Percentiles rank a stretch among this genome's conserved stretches.
phyloP scores from a whole-genome alignment of 1,140 invertebrate species.

The Cydia amplana region DNA sequence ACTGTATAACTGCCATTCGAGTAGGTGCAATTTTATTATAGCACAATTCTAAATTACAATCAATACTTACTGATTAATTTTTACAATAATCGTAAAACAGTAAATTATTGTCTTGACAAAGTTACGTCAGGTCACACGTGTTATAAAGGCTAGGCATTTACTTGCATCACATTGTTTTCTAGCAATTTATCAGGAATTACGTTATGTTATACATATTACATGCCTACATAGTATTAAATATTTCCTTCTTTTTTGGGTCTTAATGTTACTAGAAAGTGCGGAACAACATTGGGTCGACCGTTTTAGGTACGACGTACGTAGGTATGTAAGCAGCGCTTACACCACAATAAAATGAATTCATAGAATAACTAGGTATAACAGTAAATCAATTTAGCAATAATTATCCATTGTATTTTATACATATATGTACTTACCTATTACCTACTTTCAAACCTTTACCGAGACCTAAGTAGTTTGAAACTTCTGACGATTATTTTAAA shows the following conservation, averaged over 20 bases:
- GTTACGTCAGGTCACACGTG: not conserved
- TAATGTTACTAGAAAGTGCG: too few relatives aligned
- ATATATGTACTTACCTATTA: not conserved
- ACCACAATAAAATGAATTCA: not conserved
- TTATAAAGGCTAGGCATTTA: not conserved
- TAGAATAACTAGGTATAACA: not conserved
- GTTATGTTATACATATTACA: too few relatives aligned
- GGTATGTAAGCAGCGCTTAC: not conserved
- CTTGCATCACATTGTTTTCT: not conserved
- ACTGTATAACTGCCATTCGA: not conserved
- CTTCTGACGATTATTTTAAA: too few relatives aligned
- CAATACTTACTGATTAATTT: not conserved
- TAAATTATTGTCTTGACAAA: not conserved
- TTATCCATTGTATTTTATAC: not conserved
- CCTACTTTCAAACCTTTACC: not conserved
- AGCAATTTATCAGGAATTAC: not conserved
- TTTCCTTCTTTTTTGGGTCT: too few relatives aligned
- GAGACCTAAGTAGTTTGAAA: not conserved
- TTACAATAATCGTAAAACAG: constrained; percentile 2
- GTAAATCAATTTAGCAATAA: not conserved
- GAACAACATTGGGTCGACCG: too few relatives aligned
- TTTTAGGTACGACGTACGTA: not conserved
- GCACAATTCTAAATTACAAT: not conserved
- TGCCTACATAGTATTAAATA: too few relatives aligned
- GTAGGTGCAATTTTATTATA: not conserved